Base-by-base conservation (phyloP, 2,888 invertebrate genomes). In the Microplitis deprimator region DNA sequence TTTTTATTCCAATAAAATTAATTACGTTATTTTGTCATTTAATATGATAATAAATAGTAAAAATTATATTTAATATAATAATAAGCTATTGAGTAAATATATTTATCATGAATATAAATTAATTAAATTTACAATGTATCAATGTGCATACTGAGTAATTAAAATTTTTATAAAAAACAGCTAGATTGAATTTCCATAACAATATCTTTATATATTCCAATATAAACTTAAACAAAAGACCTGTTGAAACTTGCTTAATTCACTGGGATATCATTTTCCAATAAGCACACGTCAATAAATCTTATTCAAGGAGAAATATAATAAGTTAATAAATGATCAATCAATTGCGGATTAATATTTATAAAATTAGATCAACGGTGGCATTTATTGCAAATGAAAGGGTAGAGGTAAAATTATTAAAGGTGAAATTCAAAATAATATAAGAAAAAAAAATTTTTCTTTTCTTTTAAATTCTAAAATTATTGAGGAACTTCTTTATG, bases 201-300 rank as follows among this genome's bases (percentile, higher is more conserved):
- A 59, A 8, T 16, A n/a, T n/a, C 20, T 62, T 62, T 20, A 62
- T 20, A 6, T 62, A n/a, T 62, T 20, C 16, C 16, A 10, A 62
- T 62, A 20, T 7, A 62, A 62, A 62, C 1, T 62, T 62, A 62
- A 17, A 62, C 62, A 62, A 62, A 17, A 62, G 62, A 20, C 62
- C 1, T 20, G 20, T 62, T 62, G 16, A 4, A 62, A 62, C 62
- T 62, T 62, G 17, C n/a, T 62, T 62, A 62, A 62, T 16, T n/a
- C 20, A 17, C 16, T 17, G 20, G 16, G 20, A 16, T 62, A 62
- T 62, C 16, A 62, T 62, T 20, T 62, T 62, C 20, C 7, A 62
- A 62, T 62, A 17, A 62, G 62, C 62, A 62, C n/a, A 5, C 62
- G 20, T 16, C 20, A 16, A 62, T 50, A 62, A 17, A 62, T 62